Conservation (phyloP, 2,888 invertebrate genomes). For the Troilus luridus region DNA sequence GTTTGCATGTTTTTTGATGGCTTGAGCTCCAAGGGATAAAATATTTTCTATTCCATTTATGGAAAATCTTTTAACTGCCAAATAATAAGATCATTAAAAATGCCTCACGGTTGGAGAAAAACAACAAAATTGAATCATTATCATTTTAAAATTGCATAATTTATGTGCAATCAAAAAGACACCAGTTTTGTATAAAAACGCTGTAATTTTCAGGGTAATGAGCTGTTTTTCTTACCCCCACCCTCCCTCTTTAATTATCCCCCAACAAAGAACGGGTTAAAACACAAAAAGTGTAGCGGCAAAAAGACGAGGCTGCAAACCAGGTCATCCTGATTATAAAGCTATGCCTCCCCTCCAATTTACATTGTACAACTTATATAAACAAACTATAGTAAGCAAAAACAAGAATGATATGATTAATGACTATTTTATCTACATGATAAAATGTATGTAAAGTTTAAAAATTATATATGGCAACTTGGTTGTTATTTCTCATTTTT, state of each 20-base stretch:
- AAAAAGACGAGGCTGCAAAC: background rate
- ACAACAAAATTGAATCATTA: background rate
- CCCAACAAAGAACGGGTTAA: background rate
- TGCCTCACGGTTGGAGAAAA: background rate
- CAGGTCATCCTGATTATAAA: background rate
- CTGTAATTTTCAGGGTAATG: slow-evolving; percentile 13
- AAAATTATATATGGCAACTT: too few species aligned
- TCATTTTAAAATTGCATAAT: slow-evolving; percentile 31
- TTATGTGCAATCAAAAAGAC: slow-evolving; percentile 30
- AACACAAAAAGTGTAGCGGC: background rate
- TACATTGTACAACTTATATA: background rate
- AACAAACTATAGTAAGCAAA: background rate
- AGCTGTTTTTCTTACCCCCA: background rate
- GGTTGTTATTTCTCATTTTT: too few species aligned
- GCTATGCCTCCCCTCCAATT: background rate
- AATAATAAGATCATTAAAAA: background rate
- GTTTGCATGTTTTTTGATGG: background rate
- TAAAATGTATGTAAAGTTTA: too few species aligned
- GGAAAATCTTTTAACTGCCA: background rate
- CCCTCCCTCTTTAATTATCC: slow-evolving; percentile 20
- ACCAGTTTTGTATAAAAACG: background rate
- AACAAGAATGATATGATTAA: background rate
- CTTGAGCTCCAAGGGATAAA: background rate
- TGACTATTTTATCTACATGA: background rate
- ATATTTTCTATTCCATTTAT: background rate